Percentiles rank a stretch among this genome's conserved stretches.
These are phyloP conservation scores for Orchesella cincta DNA, from an alignment of 1,140 invertebrate species.

Conservation along the genomic window DNA sequence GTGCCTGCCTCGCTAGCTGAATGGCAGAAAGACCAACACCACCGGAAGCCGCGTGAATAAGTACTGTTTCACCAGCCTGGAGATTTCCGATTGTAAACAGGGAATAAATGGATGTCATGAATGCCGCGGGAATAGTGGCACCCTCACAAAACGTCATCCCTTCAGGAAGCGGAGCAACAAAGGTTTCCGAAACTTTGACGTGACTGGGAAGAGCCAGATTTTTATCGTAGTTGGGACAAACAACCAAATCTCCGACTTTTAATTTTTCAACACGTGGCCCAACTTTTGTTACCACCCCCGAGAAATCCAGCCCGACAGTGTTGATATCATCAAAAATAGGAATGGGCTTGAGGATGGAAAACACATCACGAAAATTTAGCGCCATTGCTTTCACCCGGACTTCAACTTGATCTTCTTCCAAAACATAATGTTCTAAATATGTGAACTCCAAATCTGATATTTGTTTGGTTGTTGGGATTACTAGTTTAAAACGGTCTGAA, in stretches of 20 bases:
- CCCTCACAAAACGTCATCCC: slow-evolving; percentile 31
- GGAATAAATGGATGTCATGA: slow-evolving; percentile 3
- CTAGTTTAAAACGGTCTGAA: neutral
- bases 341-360: slow-evolving; percentile 20
- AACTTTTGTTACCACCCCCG: slow-evolving; percentile 23
- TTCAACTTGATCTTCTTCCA: slow-evolving; percentile 21
- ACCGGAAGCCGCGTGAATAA: slow-evolving; percentile 27
- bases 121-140: slow-evolving; percentile 26
- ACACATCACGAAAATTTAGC: slow-evolving; percentile 29
- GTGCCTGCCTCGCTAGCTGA: neutral
- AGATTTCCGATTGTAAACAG: slow-evolving; percentile 33
- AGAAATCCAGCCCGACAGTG: slow-evolving; percentile 30
- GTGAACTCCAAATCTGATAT: neutral
- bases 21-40: slow-evolving; percentile 18
- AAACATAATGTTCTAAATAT: neutral
- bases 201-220: slow-evolving; percentile 31
- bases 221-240: neutral
- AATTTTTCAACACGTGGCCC: neutral
- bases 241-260: slow-evolving; percentile 28
- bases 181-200: neutral
- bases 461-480: neutral
- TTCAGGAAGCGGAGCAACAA: slow-evolving; percentile 4
- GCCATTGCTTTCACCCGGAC: slow-evolving; percentile 12
- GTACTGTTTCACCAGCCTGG: slow-evolving; percentile 51
- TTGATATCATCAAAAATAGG: neutral